These are phyloP conservation scores for Dendroctonus ponderosae DNA, from an alignment of 1,140 invertebrate genomes.

Conservation along the genomic window DNA sequence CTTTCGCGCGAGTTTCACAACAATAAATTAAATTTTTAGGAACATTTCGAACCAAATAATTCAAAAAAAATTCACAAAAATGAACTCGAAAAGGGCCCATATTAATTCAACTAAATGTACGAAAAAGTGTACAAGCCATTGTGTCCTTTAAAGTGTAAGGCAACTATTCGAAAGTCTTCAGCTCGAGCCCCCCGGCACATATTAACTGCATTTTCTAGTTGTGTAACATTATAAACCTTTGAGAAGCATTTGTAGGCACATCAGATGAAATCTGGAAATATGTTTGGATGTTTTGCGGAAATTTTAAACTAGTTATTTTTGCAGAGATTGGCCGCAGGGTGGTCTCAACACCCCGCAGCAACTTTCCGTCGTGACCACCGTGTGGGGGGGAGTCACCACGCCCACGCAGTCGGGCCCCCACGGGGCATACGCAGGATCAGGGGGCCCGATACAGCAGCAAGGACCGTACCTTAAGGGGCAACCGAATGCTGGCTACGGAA, in stretches of 20 bases:
- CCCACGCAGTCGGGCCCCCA: slow-evolving; percentile 58
- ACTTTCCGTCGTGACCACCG: slow-evolving; percentile 67
- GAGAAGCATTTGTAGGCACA: neutral
- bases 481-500: slow-evolving; percentile 40
- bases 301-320: slow-evolving; percentile 36
- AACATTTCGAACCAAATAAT: too few species aligned
- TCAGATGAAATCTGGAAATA: neutral
- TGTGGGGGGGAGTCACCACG: slow-evolving; percentile 63
- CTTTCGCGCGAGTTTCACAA: too few species aligned
- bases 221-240: neutral
- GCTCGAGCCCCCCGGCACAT: neutral
- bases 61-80: neutral
- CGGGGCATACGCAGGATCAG: slow-evolving; percentile 44
- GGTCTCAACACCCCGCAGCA: slow-evolving; percentile 55
- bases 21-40: too few species aligned
- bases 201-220: neutral
- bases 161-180: too few species aligned
- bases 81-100: neutral
- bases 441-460: slow-evolving; percentile 42
- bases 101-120: too few species aligned
- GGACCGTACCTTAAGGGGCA: slow-evolving; percentile 39
- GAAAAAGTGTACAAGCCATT: neutral
- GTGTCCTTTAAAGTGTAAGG: neutral
- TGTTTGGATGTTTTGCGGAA: neutral
- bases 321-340: slow-evolving; percentile 56